Conservation (phyloP, 2,113 vertebrate genomes). For the Scophthalmus maximus region DNA sequence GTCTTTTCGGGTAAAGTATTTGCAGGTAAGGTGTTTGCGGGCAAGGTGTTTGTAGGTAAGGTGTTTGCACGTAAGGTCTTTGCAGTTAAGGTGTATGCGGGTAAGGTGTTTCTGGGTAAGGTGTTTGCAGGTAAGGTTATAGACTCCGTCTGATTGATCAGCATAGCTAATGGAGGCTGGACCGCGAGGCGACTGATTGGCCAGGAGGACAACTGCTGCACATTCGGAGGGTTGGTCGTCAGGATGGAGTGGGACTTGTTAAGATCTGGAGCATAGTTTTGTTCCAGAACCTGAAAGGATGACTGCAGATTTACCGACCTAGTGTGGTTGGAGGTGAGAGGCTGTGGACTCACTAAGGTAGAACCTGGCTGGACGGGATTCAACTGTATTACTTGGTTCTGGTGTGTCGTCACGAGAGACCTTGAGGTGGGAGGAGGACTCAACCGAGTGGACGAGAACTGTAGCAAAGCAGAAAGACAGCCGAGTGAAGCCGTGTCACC, state of each 20-base stretch:
- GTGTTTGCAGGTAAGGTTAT: neutral
- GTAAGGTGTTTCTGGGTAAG: neutral
- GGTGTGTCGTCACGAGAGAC: too few relatives aligned
- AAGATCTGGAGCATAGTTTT: neutral
- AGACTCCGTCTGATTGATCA: neutral
- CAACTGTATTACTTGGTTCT: neutral
- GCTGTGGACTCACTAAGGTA: neutral
- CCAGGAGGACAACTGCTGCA: neutral
- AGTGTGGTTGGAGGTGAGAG: too few relatives aligned
- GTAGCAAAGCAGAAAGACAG: neutral
- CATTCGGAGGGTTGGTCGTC: too few relatives aligned
- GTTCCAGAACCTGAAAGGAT: neutral
- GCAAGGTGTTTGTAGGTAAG: neutral
- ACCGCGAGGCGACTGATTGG: accelerated
- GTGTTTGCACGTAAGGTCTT: too few relatives aligned
- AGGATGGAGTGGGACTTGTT: accelerated
- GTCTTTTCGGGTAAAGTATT: too few relatives aligned
- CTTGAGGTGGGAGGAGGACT: neutral
- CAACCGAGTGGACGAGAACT: neutral
- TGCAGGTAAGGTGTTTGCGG: too few relatives aligned
- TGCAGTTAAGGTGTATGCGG: too few relatives aligned
- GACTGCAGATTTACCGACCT: neutral
- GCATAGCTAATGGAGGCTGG: neutral
- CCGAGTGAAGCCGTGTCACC: neutral
- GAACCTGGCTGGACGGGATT: neutral